Evolutionary conservation across 2,113 vertebrate genomes (phyloP), one percentile per base, ranked within the genome.

Genomic region (Solea senegalensis): DNA sequence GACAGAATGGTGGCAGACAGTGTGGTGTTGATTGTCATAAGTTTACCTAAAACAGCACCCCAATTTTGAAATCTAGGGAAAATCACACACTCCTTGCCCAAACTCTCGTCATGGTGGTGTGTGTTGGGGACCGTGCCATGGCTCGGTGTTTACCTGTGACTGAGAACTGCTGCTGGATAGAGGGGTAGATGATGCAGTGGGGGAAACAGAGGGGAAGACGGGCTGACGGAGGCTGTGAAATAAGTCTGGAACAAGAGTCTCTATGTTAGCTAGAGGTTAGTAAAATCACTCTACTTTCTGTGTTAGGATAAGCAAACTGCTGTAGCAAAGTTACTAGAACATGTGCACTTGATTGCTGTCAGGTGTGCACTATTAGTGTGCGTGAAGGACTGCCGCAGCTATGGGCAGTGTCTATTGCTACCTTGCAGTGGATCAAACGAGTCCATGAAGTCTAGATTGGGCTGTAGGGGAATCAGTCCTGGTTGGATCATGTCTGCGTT

Each of bases 401-500:
- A 49, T 13, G 13, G 52, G 9, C 51, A 44, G 16, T 58, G 43
- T 11, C 10, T 45, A 34, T 7, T 44, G 86, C 91, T 92, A 98
- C 98, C 98, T 92, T 96, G 97, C 69, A 98, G 96, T 65, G 96
- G 95, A 74, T 99, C 98, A 68, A 97, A 97, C 1, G 96, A 97
- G 90, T 99, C 98, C 96, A 98, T 99, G 91, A 98, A 98, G 90
- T 98, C 97, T 72, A 98, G 90, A 88, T 98, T 99, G 74, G 98
- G 98, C 80, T 99, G 98, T 81, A 99, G 90, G 53, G 97, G 96
- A 75, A 96, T 97, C 72, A 99, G 95, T 49, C 96, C 97, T 0
- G 98, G 98, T 90, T 99, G 98, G 85, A 99, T 99, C 97, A 99
- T 98, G 86, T 99, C 98, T 64, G 98, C 98, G 28, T 99, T 99